Evolutionary conservation across 2,797 vertebrate genomes (phyloP).

Genomic region (Chelmon rostratus): DNA sequence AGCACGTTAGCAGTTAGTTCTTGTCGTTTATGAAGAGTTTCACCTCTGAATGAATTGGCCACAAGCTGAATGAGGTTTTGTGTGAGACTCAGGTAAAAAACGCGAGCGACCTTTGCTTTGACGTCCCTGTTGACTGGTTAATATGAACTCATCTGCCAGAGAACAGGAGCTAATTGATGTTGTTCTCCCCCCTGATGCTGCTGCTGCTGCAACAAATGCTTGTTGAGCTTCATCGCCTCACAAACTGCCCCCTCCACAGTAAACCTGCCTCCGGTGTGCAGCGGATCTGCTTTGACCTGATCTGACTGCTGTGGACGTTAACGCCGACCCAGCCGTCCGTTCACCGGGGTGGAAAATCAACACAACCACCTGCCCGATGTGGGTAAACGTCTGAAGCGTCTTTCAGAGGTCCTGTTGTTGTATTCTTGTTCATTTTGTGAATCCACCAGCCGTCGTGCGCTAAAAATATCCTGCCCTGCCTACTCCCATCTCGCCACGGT

Average conservation of each 20-base stretch:
- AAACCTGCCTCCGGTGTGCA: background rate
- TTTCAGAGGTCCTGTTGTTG: conserved; percentile 26
- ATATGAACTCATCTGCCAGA: background rate
- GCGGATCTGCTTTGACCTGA: conserved; percentile 2
- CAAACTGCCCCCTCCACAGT: background rate
- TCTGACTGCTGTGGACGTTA: background rate
- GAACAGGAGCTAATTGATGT: background rate
- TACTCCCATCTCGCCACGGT: conserved; percentile 26
- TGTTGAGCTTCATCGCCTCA: background rate
- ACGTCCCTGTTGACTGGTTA: background rate
- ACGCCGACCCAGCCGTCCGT: background rate
- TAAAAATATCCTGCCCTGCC: conserved; percentile 55
- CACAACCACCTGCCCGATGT: background rate
- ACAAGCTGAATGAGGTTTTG: background rate
- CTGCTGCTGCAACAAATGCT: background rate
- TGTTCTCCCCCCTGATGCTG: conserved; percentile 18
- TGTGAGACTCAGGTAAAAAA: background rate
- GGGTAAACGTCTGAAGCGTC: conserved; percentile 16
- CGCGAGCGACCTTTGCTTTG: background rate
- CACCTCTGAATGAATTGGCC: background rate
- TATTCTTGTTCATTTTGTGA: conserved; percentile 22
- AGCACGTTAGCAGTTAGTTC: too few relatives aligned
- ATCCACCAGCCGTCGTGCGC: conserved; percentile 27
- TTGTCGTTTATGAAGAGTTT: too few relatives aligned
- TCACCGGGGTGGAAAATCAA: conserved; percentile 1